phyloP scores from a whole-genome alignment of 2,113 vertebrate species.

The Silurus asotus region DNA sequence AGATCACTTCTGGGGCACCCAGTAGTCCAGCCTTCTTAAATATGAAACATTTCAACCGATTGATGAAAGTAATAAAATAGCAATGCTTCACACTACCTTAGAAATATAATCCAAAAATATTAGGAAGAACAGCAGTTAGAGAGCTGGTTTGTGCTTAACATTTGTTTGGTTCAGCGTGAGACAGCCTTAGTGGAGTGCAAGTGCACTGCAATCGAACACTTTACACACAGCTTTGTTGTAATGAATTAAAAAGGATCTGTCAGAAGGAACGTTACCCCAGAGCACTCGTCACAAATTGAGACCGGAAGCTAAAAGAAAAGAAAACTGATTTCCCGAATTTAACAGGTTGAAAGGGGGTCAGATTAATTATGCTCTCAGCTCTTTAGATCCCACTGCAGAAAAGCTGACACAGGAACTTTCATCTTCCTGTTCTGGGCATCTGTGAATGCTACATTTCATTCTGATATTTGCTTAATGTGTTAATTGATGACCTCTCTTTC shows the following conservation, averaged over 20 bases:
- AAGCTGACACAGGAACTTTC: conserved; percentile 50
- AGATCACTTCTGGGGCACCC: not conserved
- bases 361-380: conserved; percentile 45
- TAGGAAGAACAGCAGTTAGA: not conserved
- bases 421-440: conserved; percentile 29
- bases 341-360: conserved; percentile 46
- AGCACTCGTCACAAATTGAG: conserved; percentile 30
- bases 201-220: conserved; percentile 8
- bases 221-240: not conserved
- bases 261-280: conserved; percentile 17
- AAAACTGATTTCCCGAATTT: conserved; percentile 42
- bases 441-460: conserved; percentile 54
- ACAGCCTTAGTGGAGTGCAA: not conserved
- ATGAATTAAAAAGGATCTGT: conserved; percentile 18
- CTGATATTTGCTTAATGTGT: conserved; percentile 54
- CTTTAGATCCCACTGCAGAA: conserved; percentile 36
- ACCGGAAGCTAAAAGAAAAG: conserved; percentile 33
- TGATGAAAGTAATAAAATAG: not conserved
- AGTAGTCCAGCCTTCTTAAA: not conserved
- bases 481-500: conserved; percentile 50
- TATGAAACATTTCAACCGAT: not conserved
- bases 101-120: not conserved
- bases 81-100: not conserved
- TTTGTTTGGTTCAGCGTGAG: not conserved
- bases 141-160: not conserved